These are phyloP conservation scores for Emydura subglobosa DNA, from an alignment of 2,113 vertebrate species.

Conservation along the genomic window DNA sequence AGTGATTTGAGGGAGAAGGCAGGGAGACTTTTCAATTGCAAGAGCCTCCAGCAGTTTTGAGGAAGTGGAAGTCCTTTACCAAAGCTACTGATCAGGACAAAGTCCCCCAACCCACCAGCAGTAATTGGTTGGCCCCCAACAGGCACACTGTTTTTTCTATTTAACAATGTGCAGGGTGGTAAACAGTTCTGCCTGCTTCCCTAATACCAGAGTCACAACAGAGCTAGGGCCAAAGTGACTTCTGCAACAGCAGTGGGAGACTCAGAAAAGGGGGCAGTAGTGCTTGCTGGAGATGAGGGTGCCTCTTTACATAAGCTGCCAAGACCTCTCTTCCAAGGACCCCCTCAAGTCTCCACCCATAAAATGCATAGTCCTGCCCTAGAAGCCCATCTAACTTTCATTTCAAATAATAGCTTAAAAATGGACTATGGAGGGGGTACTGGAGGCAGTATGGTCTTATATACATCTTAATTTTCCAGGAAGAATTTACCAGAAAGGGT, in stretches of 20 bases:
- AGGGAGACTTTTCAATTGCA: conserved; percentile 8
- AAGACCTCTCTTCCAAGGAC: neutral
- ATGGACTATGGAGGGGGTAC: neutral
- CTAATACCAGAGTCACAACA: conserved; percentile 62
- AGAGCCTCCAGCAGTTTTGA: conserved; percentile 57
- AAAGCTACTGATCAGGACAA: conserved; percentile 63
- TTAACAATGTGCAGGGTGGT: conserved; percentile 71
- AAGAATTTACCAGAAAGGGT: neutral
- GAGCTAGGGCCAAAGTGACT: conserved; percentile 52
- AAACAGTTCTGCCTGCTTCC: conserved; percentile 24
- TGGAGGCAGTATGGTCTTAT: neutral
- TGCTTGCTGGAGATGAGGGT: neutral
- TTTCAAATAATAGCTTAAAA: neutral
- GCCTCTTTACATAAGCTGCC: neutral
- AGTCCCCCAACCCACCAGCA: conserved; percentile 56
- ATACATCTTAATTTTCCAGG: neutral
- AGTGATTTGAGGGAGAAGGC: too few species aligned
- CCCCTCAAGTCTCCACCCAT: neutral
- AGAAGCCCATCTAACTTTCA: neutral
- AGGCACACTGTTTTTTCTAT: conserved; percentile 64
- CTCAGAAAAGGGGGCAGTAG: neutral
- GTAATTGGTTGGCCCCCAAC: conserved; percentile 65
- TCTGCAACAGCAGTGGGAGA: conserved; percentile 61
- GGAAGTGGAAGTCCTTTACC: conserved; percentile 57
- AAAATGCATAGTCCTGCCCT: neutral